phyloP scores from a whole-genome alignment of 2,888 invertebrate genomes.

The Lycaena phlaeas region DNA sequence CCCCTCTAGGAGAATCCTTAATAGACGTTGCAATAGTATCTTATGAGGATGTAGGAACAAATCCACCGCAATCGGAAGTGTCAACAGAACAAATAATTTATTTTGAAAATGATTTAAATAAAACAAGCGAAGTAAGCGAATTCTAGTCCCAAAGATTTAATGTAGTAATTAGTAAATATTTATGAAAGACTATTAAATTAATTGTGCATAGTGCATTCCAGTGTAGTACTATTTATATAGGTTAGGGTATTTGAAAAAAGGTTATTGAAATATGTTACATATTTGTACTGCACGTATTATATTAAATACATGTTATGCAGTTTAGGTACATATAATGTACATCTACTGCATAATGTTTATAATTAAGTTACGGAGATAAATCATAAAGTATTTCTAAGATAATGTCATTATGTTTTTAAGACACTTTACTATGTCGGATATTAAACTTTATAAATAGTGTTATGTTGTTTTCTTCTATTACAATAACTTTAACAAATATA shows the following conservation, averaged over 20 bases:
- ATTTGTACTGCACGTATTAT: too few relatives aligned
- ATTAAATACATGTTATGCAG: too few relatives aligned
- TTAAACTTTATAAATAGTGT: too few relatives aligned
- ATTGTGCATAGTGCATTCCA: neutral
- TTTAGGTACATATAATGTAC: too few relatives aligned
- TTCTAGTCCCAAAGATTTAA: conserved; percentile 4
- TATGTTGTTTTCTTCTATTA: too few relatives aligned
- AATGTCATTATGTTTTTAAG: too few relatives aligned
- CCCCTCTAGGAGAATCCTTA: neutral
- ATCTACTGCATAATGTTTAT: too few relatives aligned
- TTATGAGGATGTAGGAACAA: neutral
- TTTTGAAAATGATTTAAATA: neutral
- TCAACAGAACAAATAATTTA: neutral
- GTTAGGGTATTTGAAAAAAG: conserved; percentile 2
- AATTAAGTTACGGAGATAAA: too few relatives aligned
- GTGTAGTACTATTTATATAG: conserved; percentile 4
- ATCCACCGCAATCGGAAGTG: neutral
- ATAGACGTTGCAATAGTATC: neutral
- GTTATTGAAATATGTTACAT: too few relatives aligned
- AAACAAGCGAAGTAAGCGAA: neutral
- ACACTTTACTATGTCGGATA: too few relatives aligned
- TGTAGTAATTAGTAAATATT: conserved; percentile 1
- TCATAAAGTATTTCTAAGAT: too few relatives aligned
- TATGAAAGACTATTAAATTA: conserved; percentile 6
- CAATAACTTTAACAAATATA: too few relatives aligned